phyloP scores from a whole-genome alignment of 2,113 vertebrate genomes.

The Herpetotheres cachinnans region DNA sequence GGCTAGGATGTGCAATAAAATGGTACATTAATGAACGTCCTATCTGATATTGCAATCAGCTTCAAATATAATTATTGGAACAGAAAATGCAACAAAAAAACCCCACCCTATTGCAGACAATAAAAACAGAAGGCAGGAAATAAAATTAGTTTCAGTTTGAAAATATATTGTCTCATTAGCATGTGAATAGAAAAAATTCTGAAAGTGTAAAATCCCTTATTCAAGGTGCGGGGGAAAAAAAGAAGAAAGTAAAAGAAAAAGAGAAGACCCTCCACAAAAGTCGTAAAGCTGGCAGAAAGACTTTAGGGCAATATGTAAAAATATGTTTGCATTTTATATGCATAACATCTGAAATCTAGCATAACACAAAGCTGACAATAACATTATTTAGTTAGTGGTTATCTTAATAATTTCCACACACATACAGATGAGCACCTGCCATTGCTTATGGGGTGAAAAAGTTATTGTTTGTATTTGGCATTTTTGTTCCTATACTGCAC shows the following conservation, averaged over 20 bases:
- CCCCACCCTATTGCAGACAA: accelerated
- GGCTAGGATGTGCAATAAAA: background rate
- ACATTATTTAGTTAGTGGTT: background rate
- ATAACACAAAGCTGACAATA: background rate
- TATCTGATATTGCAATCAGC: background rate
- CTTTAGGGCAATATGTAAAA: background rate
- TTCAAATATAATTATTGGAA: background rate
- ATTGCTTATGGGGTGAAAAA: background rate
- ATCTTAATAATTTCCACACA: background rate
- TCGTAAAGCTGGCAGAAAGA: background rate
- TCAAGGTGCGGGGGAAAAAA: accelerated
- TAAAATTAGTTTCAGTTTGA: background rate
- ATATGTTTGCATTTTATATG: background rate
- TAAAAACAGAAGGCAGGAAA: background rate
- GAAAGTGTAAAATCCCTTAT: background rate
- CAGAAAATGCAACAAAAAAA: background rate
- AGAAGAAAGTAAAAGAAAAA: background rate
- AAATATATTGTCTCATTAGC: background rate
- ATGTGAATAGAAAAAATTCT: background rate
- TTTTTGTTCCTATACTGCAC: background rate
- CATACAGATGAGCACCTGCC: background rate
- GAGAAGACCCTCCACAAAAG: background rate
- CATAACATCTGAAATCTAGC: background rate
- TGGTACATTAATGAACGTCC: background rate
- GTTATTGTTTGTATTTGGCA: background rate